These are phyloP conservation scores for Brachyptera putata DNA, from an alignment of 2,888 invertebrate species.

Conservation along the genomic window DNA sequence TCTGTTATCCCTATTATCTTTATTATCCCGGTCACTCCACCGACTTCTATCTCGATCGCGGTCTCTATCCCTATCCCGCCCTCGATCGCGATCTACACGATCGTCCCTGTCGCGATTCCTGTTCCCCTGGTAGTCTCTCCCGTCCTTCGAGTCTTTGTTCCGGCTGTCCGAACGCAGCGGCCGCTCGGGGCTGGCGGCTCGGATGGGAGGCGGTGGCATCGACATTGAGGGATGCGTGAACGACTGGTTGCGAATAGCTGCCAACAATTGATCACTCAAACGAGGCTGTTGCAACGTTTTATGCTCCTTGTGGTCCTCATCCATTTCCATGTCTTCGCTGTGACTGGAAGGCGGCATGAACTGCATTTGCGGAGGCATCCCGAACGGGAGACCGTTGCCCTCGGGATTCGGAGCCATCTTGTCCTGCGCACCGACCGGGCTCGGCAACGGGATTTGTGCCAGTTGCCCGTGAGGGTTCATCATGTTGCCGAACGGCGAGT, in stretches of 20 bases:
- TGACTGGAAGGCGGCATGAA: slow-evolving; percentile 23
- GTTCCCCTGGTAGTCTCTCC: slow-evolving; percentile 7
- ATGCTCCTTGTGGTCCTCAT: slow-evolving; percentile 22
- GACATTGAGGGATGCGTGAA: slow-evolving; percentile 13
- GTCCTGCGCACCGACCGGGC: slow-evolving; percentile 45
- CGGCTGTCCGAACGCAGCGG: slow-evolving; percentile 14
- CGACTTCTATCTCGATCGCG: slow-evolving; percentile 36
- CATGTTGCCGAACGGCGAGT: slow-evolving; percentile 42
- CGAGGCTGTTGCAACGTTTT: neutral
- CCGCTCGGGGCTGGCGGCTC: too few relatives aligned
- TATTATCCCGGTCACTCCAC: slow-evolving; percentile 33
- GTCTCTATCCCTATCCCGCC: slow-evolving; percentile 32
- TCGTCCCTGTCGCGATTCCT: slow-evolving; percentile 34
- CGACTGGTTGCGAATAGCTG: slow-evolving; percentile 48
- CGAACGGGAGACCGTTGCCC: slow-evolving; percentile 34
- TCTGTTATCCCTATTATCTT: slow-evolving; percentile 39
- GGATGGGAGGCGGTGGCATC: slow-evolving; percentile 23
- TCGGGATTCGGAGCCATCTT: slow-evolving; percentile 40
- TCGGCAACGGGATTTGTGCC: slow-evolving; percentile 45
- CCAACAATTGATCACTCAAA: slow-evolving; percentile 51
- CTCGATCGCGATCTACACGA: slow-evolving; percentile 34
- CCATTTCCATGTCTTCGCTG: slow-evolving; percentile 26
- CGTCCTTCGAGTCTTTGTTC: slow-evolving; percentile 4
- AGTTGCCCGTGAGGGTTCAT: slow-evolving; percentile 34
- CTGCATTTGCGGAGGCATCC: slow-evolving; percentile 29